Evolutionary conservation across 1,140 invertebrate species (phyloP).

Genomic region (Contarinia nasturtii): DNA sequence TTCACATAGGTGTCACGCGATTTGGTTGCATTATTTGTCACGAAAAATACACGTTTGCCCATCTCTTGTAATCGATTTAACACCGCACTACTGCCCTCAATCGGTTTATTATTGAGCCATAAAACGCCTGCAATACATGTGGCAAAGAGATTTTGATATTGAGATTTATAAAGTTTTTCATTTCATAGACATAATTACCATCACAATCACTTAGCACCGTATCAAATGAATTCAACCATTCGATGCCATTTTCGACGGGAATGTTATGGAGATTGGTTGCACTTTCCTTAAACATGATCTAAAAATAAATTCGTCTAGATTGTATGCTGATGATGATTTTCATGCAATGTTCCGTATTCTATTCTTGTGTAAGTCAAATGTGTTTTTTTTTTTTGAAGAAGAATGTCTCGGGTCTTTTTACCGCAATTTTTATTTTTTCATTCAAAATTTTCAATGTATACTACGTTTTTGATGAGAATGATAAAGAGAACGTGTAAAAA

Average conservation of each 20-base stretch:
- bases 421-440: too few species aligned
- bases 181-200: constrained; percentile 34
- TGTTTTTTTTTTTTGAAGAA: too few species aligned
- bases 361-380: too few species aligned
- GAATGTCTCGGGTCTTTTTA: too few species aligned
- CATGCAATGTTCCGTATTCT: too few species aligned
- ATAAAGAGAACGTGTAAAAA: too few species aligned
- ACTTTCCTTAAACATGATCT: constrained; percentile 15
- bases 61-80: constrained; percentile 47
- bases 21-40: constrained; percentile 90
- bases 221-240: constrained; percentile 55
- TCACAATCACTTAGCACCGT: constrained; percentile 68
- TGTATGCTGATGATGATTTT: too few species aligned
- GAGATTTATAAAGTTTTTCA: background rate
- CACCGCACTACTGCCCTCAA: constrained; percentile 46
- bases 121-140: constrained; percentile 53
- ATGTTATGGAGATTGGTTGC: constrained; percentile 18
- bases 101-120: constrained; percentile 54
- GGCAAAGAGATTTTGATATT: background rate
- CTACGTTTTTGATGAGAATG: too few species aligned
- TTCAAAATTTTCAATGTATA: too few species aligned
- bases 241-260: constrained; percentile 29
- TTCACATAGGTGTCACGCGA: constrained; percentile 53
- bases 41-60: constrained; percentile 74
- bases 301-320: background rate